Evolutionary conservation across 2,113 vertebrate genomes (phyloP).

Genomic region (Siphamia tubifer): DNA sequence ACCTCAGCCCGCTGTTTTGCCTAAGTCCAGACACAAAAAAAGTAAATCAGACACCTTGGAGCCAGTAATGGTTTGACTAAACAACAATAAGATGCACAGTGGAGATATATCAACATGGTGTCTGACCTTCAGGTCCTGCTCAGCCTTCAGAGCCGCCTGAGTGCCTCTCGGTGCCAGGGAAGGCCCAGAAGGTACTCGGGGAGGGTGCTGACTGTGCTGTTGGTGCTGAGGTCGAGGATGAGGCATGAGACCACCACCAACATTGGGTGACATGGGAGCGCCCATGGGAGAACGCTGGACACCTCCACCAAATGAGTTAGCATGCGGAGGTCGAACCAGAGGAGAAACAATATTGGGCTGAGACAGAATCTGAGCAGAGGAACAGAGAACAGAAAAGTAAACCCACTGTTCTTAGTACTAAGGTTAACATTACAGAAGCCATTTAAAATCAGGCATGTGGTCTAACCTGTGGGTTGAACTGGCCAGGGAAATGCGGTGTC

Average conservation of each 20-base stretch:
- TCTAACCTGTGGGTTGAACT: slow-evolving; percentile 94
- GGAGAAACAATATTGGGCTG: slow-evolving; percentile 96
- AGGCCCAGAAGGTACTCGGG: slow-evolving; percentile 86
- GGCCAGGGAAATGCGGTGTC: slow-evolving; percentile 90
- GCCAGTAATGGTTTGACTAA: background rate
- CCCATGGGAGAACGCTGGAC: slow-evolving; percentile 91
- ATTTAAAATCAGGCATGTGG: background rate
- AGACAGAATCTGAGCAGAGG: slow-evolving; percentile 86
- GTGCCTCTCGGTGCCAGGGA: slow-evolving; percentile 86
- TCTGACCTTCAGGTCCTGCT: slow-evolving; percentile 92
- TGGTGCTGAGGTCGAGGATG: slow-evolving; percentile 88
- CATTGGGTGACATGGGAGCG: slow-evolving; percentile 83
- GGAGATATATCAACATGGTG: background rate
- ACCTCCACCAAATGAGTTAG: slow-evolving; percentile 91
- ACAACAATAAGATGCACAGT: background rate
- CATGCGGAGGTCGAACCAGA: slow-evolving; percentile 91
- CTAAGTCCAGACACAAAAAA: slow-evolving; percentile 73
- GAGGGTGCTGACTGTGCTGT: slow-evolving; percentile 83
- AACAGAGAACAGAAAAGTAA: background rate
- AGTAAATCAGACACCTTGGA: background rate
- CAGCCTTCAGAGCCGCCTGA: slow-evolving; percentile 90
- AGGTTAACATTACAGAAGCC: background rate
- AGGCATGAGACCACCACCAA: slow-evolving; percentile 92
- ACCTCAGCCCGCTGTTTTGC: slow-evolving; percentile 99
- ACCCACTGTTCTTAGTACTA: background rate